Evolutionary conservation across 2,797 vertebrate genomes (phyloP).

Genomic region (Gallinago stenura): DNA sequence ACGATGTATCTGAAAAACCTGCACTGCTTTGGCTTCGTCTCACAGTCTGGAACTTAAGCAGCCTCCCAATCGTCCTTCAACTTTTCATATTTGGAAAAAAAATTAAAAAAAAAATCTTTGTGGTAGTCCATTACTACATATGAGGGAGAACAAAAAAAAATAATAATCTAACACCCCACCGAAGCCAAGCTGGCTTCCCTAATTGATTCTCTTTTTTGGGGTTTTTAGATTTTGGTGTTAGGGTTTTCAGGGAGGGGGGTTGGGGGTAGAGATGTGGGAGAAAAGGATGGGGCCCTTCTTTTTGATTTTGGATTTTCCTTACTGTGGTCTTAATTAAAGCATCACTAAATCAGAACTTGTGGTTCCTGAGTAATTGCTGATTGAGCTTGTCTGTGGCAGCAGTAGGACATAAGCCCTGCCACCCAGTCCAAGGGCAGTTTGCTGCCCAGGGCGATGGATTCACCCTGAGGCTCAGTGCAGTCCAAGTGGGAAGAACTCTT

Average conservation of each 20-base stretch:
- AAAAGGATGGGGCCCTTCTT: background rate
- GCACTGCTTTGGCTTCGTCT: background rate
- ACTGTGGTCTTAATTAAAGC: background rate
- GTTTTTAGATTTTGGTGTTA: background rate
- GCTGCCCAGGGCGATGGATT: background rate
- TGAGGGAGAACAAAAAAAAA: background rate
- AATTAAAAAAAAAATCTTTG: background rate
- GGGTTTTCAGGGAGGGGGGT: background rate
- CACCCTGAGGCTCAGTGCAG: background rate
- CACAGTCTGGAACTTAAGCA: background rate
- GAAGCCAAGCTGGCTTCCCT: background rate
- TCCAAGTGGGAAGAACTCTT: background rate
- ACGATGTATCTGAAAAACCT: background rate
- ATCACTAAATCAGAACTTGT: background rate
- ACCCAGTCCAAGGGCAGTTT: background rate
- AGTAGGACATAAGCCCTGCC: background rate
- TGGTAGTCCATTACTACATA: background rate
- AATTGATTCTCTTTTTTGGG: background rate
- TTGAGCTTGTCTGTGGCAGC: background rate
- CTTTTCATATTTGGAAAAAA: background rate
- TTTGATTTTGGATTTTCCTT: background rate
- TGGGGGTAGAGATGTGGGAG: too few relatives aligned
- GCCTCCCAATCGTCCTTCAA: background rate
- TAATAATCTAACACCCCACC: background rate
- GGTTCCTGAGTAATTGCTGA: background rate